Base-by-base conservation (phyloP, 2,888 invertebrate species). In the Tenthredo amoena region DNA sequence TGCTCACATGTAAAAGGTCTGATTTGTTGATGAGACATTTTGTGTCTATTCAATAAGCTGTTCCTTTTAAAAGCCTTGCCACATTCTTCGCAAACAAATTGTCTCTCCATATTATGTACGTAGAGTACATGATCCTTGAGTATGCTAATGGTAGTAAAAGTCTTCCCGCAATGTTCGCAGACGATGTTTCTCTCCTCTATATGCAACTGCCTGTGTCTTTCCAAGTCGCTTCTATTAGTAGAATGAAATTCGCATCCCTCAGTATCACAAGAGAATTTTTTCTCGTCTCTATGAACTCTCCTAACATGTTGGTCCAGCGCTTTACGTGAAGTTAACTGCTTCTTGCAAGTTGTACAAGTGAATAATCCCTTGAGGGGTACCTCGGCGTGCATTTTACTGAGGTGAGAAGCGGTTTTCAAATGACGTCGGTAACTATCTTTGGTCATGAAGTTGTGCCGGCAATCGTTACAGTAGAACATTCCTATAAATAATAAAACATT, bases 111-210 rank as follows among this genome's bases (percentile, higher is more conserved):
- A 81, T 88, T 91, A 40, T 93, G 93, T 9, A 91, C 90, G 77
- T 93, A 93, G 5, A 92, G 90, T 43, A 93, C 91, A 83, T 93
- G 93, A 87, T 93, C 92, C 58, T 92, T 93, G 31, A 93, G 89
- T 84, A 91, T 92, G 79, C 90, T 91, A n/a, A 91, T 87, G 81
- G 91, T 92, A 34, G 91, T 91, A 85, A 92, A 93, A 10, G 90
- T 90, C 87, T 93, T 93, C 43, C 93, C 93, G 84, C 93, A 93
- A 71, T 93, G 91, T 86, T 93, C 93, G 84, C 93, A 93, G 6
- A 92, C 89, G 65, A 91, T 89, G 68, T 92, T 92, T 40, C 91
- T 87, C 71, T 91, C 90, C 77, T 90, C 91, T 21, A 92, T 89
- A 86, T 93, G 93, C 37, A 93, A 87, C n/a, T 91, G 90, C 55